Base-by-base conservation (phyloP, 1,140 invertebrate species). In the Cotesia chilonis region DNA sequence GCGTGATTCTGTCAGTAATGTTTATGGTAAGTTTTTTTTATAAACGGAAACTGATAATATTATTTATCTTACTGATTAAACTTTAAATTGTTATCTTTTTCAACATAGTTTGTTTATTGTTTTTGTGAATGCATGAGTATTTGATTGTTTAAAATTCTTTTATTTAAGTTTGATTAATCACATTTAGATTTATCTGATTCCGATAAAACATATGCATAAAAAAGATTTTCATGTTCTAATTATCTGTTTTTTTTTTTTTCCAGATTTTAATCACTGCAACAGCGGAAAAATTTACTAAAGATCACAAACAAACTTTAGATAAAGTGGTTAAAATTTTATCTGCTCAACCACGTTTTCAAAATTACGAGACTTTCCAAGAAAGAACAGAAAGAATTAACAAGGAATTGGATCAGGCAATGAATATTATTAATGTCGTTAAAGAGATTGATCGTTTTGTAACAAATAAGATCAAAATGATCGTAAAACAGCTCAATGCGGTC, bases 371-470 rank as follows among this genome's bases (percentile, higher is more conserved):
- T 47, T 59, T 4, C 66, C 63, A 55, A 36, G 72, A 78, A 14
- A 75, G 68, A 71, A 55, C 70, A 0, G 74, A 79, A 51, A 73
- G 68, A 35, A 76, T 82, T 61, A 83, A 85, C 47, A 71, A 66
- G 4, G 75, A 76, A 68, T 82, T 84, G 36, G 81, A 84, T 38
- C 82, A 76, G 68, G 77, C 84, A 64, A 79, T 85, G 55, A 76
- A 82, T 65, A 75, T 83, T 4, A 72, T 84, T 4, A 83, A 79
- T 61, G 70, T 85, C n/a, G 71, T 85, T 6, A 80, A 78, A 9
- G 80, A 83, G 74, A 68, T 85, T 36, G 80, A 85, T 47, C 77
- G 78, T 68, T 84, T 83, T 52, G 74, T 85, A 35, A 77, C 75
- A 1, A 81, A 83, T 6, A 77, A 78, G 51, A 76, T 82, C 2